Conservation (phyloP, 2,797 vertebrate genomes). For the Orestias chungarensis region DNA sequence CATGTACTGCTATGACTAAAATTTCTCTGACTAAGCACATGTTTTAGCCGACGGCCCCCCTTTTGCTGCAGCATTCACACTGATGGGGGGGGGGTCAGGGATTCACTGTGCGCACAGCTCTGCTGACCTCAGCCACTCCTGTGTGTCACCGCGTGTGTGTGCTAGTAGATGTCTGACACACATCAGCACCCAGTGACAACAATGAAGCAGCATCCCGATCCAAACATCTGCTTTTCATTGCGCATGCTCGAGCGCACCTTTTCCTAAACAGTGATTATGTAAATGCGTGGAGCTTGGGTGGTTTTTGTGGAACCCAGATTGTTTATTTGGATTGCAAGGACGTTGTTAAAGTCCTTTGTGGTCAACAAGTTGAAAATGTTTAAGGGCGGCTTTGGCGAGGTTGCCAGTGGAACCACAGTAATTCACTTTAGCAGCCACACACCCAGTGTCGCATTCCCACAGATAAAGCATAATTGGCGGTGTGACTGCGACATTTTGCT, state of each 20-base stretch:
- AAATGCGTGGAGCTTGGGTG: conserved; percentile 22
- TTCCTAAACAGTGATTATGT: conserved; percentile 36
- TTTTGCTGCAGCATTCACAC: conserved; percentile 75
- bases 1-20: conserved; percentile 80
- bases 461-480: conserved; percentile 28
- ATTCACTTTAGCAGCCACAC: conserved; percentile 63
- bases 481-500: conserved; percentile 29
- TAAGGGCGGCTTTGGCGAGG: conserved; percentile 50
- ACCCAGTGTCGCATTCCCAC: conserved; percentile 39
- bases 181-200: conserved; percentile 60
- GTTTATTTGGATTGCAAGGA: conserved; percentile 59
- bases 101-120: conserved; percentile 71
- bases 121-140: conserved; percentile 83
- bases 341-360: conserved; percentile 58
- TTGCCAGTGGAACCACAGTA: conserved; percentile 57
- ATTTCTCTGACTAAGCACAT: conserved; percentile 85
- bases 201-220: conserved; percentile 39
- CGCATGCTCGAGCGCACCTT: conserved; percentile 11
- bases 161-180: conserved; percentile 46
- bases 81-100: conserved; percentile 65
- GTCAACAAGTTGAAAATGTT: conserved; percentile 52
- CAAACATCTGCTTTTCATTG: conserved; percentile 45
- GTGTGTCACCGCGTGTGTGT: conserved; percentile 44
- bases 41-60: conserved; percentile 77
- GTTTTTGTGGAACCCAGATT: conserved; percentile 38